phyloP scores from a whole-genome alignment of 1,140 invertebrate species.

The Pinna nobilis region DNA sequence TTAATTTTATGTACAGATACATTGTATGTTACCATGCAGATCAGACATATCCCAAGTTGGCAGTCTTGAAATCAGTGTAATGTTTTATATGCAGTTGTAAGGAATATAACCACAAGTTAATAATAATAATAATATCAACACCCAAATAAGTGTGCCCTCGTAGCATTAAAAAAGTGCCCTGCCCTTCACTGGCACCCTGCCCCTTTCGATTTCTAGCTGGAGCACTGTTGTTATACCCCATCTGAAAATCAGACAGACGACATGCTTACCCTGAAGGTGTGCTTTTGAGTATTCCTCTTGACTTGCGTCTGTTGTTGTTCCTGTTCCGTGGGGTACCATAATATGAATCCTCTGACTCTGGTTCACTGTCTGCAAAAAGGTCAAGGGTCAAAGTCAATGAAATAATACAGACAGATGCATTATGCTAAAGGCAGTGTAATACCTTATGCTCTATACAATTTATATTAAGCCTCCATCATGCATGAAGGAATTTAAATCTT shows the following conservation, averaged over 20 bases:
- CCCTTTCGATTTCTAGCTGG: background rate
- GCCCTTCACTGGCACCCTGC: background rate
- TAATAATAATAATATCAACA: too few relatives aligned
- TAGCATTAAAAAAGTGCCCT: background rate
- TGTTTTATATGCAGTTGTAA: background rate
- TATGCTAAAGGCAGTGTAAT: too few relatives aligned
- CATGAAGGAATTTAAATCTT: too few relatives aligned
- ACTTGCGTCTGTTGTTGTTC: slow-evolving; percentile 51
- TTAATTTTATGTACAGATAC: too few relatives aligned
- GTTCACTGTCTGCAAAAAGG: slow-evolving; percentile 57
- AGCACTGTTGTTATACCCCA: background rate
- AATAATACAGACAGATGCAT: too few relatives aligned
- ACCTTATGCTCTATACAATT: too few relatives aligned
- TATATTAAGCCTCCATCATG: too few relatives aligned
- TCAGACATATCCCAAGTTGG: too few relatives aligned
- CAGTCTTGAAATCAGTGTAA: too few relatives aligned
- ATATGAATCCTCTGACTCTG: slow-evolving; percentile 62
- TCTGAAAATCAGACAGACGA: background rate
- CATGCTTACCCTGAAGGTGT: slow-evolving; percentile 26
- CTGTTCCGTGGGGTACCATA: slow-evolving; percentile 50
- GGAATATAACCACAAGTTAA: background rate
- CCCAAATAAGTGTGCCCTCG: too few relatives aligned
- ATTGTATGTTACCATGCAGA: too few relatives aligned
- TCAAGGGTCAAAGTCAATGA: too few relatives aligned
- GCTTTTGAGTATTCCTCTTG: slow-evolving; percentile 48